A percentile compares a stretch with the other conserved stretches of the same genome.
These are phyloP conservation scores for Platyscapa corneri DNA, from an alignment of 1,140 invertebrate species.

Conservation along the genomic window DNA sequence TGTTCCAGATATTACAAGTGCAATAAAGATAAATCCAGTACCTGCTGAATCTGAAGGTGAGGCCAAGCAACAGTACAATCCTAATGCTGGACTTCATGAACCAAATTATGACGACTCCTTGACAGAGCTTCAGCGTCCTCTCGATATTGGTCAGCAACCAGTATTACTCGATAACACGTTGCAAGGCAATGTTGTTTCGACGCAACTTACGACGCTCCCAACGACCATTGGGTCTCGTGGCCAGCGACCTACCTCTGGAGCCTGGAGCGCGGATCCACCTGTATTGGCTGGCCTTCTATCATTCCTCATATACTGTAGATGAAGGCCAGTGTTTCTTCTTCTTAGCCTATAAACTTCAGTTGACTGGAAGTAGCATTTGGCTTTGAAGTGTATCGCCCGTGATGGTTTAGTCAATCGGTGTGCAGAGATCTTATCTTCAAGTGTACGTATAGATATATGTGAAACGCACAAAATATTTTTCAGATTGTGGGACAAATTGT, in stretches of 20 bases:
- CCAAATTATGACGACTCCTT: not conserved
- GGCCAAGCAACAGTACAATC: not conserved
- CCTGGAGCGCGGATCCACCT: not conserved
- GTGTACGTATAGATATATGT: not conserved
- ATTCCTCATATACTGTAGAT: constrained; percentile 33
- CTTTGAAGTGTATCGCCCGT: not conserved
- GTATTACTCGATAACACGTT: constrained; percentile 60
- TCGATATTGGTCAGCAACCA: constrained; percentile 49
- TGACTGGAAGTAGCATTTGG: not conserved
- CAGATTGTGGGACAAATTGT: not conserved
- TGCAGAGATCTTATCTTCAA: too few species aligned
- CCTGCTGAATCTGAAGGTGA: not conserved
- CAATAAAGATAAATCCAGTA: not conserved
- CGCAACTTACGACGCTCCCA: not conserved
- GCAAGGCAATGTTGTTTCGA: constrained; percentile 56
- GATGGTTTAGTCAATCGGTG: not conserved
- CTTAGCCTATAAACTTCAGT: not conserved
- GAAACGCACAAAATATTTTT: not conserved
- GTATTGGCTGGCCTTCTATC: not conserved
- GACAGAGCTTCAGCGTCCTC: constrained; percentile 44
- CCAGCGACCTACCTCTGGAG: not conserved
- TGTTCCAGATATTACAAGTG: constrained; percentile 44
- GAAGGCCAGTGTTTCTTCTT: not conserved
- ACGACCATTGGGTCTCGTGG: not conserved
- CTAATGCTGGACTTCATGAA: not conserved